These are phyloP conservation scores for Apodemia hepburni DNA, from an alignment of 2,888 invertebrate genomes.

Conservation along the genomic window DNA sequence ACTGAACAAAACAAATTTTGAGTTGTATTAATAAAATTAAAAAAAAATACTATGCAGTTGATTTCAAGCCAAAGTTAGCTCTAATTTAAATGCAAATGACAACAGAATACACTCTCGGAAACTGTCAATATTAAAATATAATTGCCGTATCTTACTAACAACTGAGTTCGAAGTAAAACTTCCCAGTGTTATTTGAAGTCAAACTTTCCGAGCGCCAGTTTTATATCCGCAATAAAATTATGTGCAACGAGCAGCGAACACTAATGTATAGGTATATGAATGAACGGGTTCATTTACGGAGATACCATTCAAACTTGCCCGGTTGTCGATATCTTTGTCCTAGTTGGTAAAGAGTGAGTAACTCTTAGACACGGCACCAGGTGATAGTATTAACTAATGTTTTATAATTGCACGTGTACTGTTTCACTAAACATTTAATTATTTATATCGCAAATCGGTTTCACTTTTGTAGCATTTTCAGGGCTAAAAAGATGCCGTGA, in stretches of 20 bases:
- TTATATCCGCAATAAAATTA: constrained; percentile 21
- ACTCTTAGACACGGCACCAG: constrained; percentile 22
- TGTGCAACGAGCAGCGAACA: constrained; percentile 28
- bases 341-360: constrained; percentile 34
- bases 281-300: constrained; percentile 58
- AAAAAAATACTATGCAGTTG: too few species aligned
- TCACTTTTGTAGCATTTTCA: too few species aligned
- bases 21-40: too few species aligned
- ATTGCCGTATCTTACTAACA: constrained; percentile 1
- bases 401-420: too few species aligned
- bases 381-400: too few species aligned
- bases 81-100: not conserved
- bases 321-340: constrained; percentile 65
- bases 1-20: too few species aligned
- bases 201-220: constrained; percentile 3
- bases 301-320: constrained; percentile 63
- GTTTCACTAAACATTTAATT: too few species aligned
- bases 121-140: constrained; percentile 25
- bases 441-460: too few species aligned
- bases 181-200: not conserved
- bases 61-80: not conserved
- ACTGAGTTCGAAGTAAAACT: not conserved
- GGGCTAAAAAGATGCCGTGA: too few species aligned
- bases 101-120: not conserved
- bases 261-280: constrained; percentile 38